These are phyloP conservation scores for Fundulus diaphanus DNA, from an alignment of 2,797 vertebrate genomes.

Conservation along the genomic window DNA sequence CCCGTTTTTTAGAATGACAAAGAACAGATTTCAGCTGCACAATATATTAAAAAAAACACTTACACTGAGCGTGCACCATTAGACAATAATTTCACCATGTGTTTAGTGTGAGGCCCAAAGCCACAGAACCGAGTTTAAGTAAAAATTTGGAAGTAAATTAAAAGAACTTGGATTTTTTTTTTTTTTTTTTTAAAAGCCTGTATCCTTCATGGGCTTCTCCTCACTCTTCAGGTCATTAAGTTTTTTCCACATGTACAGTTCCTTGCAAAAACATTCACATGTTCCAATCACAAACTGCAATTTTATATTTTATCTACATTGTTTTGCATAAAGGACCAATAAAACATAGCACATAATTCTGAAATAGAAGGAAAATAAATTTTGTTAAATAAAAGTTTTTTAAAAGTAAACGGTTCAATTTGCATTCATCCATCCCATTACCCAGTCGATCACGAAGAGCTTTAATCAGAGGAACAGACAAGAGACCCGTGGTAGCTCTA, in stretches of 20 bases:
- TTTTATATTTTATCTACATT: neutral
- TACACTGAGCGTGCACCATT: neutral
- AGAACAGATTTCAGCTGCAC: neutral
- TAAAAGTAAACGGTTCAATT: too few species aligned
- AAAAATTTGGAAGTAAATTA: neutral
- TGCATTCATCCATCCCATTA: too few species aligned
- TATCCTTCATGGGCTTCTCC: neutral
- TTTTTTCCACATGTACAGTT: too few species aligned
- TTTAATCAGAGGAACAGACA: too few species aligned
- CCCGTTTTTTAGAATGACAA: slow-evolving; percentile 8
- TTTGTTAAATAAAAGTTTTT: neutral
- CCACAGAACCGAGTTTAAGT: neutral
- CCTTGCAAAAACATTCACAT: neutral
- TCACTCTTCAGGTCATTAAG: neutral
- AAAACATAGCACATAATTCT: neutral
- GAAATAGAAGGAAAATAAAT: neutral
- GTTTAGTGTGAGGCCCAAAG: neutral
- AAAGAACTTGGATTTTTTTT: neutral
- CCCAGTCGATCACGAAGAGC: too few species aligned
- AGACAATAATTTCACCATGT: neutral
- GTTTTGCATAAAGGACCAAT: neutral
- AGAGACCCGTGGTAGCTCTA: too few species aligned
- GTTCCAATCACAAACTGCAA: neutral
- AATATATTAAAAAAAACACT: too few species aligned
- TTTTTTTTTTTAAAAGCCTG: too few species aligned